Evolutionary conservation across 2,888 invertebrate species (phyloP).

Genomic region (Suillia variegata): DNA sequence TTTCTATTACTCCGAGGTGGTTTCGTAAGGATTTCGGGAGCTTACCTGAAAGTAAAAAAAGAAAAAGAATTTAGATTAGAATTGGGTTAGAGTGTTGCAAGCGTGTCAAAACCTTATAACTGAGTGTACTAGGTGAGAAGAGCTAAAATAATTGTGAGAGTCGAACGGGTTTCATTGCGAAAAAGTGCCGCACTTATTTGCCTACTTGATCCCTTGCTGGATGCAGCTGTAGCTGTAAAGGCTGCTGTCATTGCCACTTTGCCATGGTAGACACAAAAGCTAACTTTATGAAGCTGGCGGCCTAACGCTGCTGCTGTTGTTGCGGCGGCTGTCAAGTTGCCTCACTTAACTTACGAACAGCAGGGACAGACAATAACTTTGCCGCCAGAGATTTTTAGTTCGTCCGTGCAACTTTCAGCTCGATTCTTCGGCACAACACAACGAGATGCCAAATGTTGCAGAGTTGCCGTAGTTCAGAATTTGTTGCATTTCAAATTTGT

Average conservation of each 20-base stretch:
- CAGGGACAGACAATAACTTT: neutral
- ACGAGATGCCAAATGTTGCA: neutral
- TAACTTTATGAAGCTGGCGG: neutral
- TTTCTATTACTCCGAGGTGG: too few relatives aligned
- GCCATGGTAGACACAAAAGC: neutral
- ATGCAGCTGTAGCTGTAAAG: neutral
- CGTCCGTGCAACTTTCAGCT: neutral
- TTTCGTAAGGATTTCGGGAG: too few relatives aligned
- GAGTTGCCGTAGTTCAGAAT: neutral
- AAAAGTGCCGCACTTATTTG: neutral
- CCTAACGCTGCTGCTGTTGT: neutral
- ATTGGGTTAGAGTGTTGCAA: neutral
- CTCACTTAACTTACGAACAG: neutral
- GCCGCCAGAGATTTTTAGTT: neutral
- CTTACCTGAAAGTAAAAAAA: neutral
- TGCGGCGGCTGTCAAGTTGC: neutral
- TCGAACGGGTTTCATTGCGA: too few relatives aligned
- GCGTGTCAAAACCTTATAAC: too few relatives aligned
- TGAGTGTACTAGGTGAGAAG: too few relatives aligned
- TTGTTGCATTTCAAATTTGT: neutral
- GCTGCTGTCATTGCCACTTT: neutral
- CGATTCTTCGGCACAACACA: neutral
- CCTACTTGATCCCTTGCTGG: neutral
- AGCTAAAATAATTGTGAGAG: too few relatives aligned
- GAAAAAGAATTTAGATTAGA: neutral